Conservation (phyloP, 2,797 vertebrate genomes). For the Pseudotriccus pelzelni region DNA sequence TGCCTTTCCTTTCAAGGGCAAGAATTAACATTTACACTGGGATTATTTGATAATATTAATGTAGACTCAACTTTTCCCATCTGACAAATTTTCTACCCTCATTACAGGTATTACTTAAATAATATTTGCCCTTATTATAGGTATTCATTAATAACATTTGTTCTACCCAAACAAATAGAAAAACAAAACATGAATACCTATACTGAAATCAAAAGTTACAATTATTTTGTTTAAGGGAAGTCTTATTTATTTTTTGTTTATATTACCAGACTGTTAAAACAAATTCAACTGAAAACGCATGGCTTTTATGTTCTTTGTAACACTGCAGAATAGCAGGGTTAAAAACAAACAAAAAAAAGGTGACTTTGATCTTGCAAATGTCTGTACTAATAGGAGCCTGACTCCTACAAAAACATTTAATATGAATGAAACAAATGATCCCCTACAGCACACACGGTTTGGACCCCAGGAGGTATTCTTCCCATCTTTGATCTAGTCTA, state of each 20-base stretch:
- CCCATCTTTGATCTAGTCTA: background rate
- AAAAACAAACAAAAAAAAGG: background rate
- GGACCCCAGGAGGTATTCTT: background rate
- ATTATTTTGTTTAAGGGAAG: background rate
- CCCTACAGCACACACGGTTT: fast-evolving
- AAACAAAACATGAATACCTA: background rate
- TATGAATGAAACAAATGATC: background rate
- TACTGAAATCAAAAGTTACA: background rate
- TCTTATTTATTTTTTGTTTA: background rate
- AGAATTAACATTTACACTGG: background rate
- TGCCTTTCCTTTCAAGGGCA: background rate
- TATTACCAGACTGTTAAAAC: background rate
- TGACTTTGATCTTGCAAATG: background rate
- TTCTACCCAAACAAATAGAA: background rate
- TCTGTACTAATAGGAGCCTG: background rate
- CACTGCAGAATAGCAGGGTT: background rate
- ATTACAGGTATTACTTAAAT: background rate
- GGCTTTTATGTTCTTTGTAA: background rate
- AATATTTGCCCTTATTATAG: background rate
- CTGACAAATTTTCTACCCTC: background rate
- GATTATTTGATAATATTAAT: background rate
- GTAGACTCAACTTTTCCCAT: background rate
- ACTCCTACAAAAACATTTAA: background rate
- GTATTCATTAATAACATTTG: background rate
- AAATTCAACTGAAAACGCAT: background rate